These are phyloP conservation scores for Cyclina sinensis DNA, from an alignment of 1,140 invertebrate genomes.

Conservation along the genomic window DNA sequence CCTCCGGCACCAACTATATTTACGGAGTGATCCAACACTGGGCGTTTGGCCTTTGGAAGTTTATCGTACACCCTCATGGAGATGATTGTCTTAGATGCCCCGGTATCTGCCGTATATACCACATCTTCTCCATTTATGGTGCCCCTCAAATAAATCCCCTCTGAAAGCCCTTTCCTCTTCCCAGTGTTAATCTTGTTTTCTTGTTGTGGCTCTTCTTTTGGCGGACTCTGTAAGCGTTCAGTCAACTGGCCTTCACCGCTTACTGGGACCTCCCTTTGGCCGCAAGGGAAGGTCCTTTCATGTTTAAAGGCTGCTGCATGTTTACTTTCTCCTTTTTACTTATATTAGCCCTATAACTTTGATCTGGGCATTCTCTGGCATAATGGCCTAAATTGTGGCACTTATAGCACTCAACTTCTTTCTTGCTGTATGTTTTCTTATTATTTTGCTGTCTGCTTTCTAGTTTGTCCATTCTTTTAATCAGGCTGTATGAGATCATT, in stretches of 20 bases:
- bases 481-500: not conserved
- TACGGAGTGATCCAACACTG: not conserved
- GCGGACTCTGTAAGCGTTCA: too few relatives aligned
- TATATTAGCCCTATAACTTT: not conserved
- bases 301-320: constrained; percentile 30
- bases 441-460: not conserved
- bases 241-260: too few relatives aligned
- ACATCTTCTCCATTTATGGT: constrained; percentile 17
- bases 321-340: too few relatives aligned
- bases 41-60: not conserved
- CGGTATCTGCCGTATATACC: constrained; percentile 41
- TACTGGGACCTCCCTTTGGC: constrained; percentile 51
- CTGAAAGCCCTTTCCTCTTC: not conserved
- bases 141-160: constrained; percentile 34
- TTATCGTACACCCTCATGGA: constrained; percentile 36
- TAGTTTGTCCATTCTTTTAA: constrained; percentile 19
- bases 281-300: constrained; percentile 36
- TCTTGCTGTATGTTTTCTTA: not conserved
- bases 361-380: constrained; percentile 19
- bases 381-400: constrained; percentile 40
- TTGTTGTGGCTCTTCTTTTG: not conserved
- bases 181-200: too few relatives aligned
- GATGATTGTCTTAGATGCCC: constrained; percentile 33
- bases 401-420: constrained; percentile 26
- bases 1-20: constrained; percentile 32